phyloP scores from a whole-genome alignment of 2,113 vertebrate genomes.

The Globicephala melas region DNA sequence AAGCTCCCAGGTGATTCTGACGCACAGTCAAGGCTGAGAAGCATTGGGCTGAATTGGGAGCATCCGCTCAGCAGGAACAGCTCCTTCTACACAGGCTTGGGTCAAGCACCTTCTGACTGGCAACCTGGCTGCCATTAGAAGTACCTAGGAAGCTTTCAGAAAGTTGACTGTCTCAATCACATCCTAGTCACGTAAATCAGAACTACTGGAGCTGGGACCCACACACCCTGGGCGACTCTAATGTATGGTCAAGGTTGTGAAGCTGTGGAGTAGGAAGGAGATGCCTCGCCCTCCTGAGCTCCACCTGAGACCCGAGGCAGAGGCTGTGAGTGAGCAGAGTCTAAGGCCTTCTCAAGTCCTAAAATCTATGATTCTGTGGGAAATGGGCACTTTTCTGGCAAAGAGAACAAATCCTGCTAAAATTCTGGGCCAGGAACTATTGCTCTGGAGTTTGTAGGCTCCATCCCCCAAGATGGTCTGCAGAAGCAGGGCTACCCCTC shows the following conservation, averaged over 20 bases:
- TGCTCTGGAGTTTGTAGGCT: background rate
- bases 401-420: background rate
- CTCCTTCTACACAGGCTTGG: background rate
- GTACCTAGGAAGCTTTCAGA: background rate
- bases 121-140: background rate
- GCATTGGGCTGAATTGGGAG: background rate
- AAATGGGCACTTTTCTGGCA: background rate
- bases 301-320: background rate
- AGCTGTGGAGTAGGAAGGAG: no score
- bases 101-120: background rate
- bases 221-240: background rate
- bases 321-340: background rate
- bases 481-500: background rate
- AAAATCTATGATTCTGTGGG: background rate
- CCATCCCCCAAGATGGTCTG: background rate
- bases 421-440: background rate
- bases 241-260: fast-evolving
- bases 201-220: background rate
- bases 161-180: background rate
- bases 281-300: fast-evolving
- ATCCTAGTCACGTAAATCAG: background rate
- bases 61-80: no score
- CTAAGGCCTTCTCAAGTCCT: background rate
- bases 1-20: background rate
- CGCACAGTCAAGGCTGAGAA: background rate